Base-by-base conservation (phyloP, 2,797 vertebrate species). In the Falco novaeseelandiae region DNA sequence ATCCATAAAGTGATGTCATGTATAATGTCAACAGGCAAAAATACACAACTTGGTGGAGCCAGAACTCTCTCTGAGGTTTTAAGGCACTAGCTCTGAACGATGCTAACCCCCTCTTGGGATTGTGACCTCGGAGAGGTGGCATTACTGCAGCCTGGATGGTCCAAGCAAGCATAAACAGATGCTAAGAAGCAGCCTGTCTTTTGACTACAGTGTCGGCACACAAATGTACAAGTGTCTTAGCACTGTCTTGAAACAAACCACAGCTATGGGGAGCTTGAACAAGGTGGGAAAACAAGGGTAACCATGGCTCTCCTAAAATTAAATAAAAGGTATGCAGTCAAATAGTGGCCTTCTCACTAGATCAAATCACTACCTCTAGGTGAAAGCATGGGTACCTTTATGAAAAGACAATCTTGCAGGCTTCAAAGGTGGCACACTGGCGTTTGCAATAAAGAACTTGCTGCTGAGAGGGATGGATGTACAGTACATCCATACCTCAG, bases 21-120 rank as follows among this genome's bases (percentile, higher is more conserved):
- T 93, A 67, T 62, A 91, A 89, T 2, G 23, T 94, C 88, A 96
- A 87, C 67, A 76, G 44, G 67, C 48, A 91, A 89, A 94, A 92
- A 42, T 6, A 77, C 9, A 65, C 18, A 77, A 38, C 19, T 86
- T 1, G 0, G 23, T 42, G 59, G 78, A 81, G 52, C 29, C 29
- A 89, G 52, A 91, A 44, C 9, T 74, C 78, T 66, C 34, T 55
- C 38, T 27, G 66, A 92, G 22, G 30, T 36, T 79, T 72, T 86
- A 61, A 44, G 58, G 30, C 42, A 76, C 27, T 46, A 55, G 8
- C n/a, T 93, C 77, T 89, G 55, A 55, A 81, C 20, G 26, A n/a
- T 6, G n/a, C 29, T 58, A 63, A 89, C 57, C 8, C 34, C 44
- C n/a, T 63, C 62, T 46, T 48, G 46, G 40, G 54, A 63, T 20